These are phyloP conservation scores for Choreutis nemorana DNA, from an alignment of 2,888 invertebrate genomes.

Conservation along the genomic window DNA sequence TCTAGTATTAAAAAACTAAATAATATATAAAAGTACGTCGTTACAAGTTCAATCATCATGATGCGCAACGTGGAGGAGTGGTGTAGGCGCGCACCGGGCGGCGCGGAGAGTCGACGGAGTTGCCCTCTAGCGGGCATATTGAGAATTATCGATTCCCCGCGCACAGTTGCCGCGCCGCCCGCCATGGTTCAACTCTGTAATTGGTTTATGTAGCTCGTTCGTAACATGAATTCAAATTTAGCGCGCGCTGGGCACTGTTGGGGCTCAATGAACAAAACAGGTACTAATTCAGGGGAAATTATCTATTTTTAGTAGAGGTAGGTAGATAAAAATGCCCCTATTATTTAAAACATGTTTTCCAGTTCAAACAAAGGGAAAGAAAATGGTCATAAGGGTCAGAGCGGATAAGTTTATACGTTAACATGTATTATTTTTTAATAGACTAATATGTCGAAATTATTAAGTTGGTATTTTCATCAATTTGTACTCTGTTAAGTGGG, in stretches of 20 bases:
- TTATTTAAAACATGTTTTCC: neutral
- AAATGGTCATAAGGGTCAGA: too few species aligned
- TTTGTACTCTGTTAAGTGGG: too few species aligned
- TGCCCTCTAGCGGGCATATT: slow-evolving; percentile 63
- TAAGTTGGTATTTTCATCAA: too few species aligned
- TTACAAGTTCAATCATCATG: slow-evolving; percentile 36
- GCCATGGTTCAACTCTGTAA: slow-evolving; percentile 56
- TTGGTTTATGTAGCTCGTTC: slow-evolving; percentile 60
- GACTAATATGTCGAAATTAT: too few species aligned
- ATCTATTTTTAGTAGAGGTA: too few species aligned
- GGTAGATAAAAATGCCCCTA: too few species aligned
- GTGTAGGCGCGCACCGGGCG: slow-evolving; percentile 56
- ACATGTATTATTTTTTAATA: too few species aligned
- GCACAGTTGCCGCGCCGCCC: slow-evolving; percentile 24
- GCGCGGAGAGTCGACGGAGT: slow-evolving; percentile 23
- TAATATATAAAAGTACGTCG: slow-evolving; percentile 17
- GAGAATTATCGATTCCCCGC: slow-evolving; percentile 63
- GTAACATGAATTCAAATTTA: slow-evolving; percentile 65
- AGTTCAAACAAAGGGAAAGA: neutral
- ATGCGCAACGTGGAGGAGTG: slow-evolving; percentile 60
- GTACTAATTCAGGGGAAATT: slow-evolving; percentile 43
- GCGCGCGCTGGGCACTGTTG: slow-evolving; percentile 51
- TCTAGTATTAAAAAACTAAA: neutral
- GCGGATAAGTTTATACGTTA: too few species aligned
- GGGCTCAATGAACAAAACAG: slow-evolving; percentile 37